These are phyloP conservation scores for Caerostris extrusa DNA, from an alignment of 1,140 invertebrate species.

Conservation along the genomic window DNA sequence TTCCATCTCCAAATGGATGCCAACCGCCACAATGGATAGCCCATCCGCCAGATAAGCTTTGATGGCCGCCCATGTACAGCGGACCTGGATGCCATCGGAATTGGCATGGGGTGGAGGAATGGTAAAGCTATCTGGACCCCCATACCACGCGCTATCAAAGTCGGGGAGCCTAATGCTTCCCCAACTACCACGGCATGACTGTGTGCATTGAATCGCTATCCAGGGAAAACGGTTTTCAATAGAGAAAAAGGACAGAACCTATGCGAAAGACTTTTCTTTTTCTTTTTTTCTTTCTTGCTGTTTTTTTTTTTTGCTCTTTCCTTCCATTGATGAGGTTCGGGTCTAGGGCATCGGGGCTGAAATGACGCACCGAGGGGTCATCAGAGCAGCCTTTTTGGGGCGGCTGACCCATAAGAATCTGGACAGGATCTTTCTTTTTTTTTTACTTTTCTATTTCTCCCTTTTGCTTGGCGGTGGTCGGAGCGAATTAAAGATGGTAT, in stretches of 20 bases:
- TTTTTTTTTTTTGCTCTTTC: conserved; percentile 7
- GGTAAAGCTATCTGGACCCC: conserved; percentile 46
- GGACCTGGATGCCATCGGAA: conserved; percentile 35
- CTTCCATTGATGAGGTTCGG: conserved; percentile 66
- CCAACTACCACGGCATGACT: conserved; percentile 44
- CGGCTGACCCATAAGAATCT: conserved; percentile 44
- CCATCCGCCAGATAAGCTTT: conserved; percentile 73
- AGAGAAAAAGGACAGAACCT: conserved; percentile 60
- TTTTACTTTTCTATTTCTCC: not conserved
- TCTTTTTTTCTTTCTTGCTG: conserved; percentile 29
- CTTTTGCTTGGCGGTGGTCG: conserved; percentile 11
- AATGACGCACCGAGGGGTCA: conserved; percentile 74
- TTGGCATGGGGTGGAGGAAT: not conserved
- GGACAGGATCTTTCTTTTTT: conserved; percentile 53
- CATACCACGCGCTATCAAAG: conserved; percentile 74
- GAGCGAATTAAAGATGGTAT: conserved; percentile 75
- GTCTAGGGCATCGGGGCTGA: conserved; percentile 56
- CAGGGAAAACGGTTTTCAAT: conserved; percentile 76
- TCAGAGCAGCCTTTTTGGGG: conserved; percentile 51
- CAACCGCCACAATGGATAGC: conserved; percentile 66
- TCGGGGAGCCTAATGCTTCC: conserved; percentile 1
- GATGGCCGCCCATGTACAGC: conserved; percentile 65
- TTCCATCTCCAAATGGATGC: conserved; percentile 48
- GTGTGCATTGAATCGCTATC: conserved; percentile 62
- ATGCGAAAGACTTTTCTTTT: conserved; percentile 27